phyloP scores from a whole-genome alignment of 1,140 invertebrate species.

The Drosophila azteca region DNA sequence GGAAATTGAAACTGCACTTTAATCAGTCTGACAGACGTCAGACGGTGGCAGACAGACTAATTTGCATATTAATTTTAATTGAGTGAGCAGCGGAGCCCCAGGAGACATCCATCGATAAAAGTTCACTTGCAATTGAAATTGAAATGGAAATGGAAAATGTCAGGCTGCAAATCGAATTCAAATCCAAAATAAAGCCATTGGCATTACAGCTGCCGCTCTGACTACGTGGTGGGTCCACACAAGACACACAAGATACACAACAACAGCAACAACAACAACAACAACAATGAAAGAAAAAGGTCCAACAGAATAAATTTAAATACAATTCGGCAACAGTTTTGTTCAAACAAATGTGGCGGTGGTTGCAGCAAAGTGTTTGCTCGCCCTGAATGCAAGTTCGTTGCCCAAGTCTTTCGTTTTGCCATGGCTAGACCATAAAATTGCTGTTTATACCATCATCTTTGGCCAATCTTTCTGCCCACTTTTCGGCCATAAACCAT shows the following conservation, averaged over 20 bases:
- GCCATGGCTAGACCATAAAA: constrained; percentile 31
- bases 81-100: constrained; percentile 39
- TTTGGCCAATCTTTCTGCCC: constrained; percentile 21
- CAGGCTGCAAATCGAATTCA: constrained; percentile 42
- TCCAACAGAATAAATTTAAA: constrained; percentile 68
- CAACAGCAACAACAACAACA: too few species aligned
- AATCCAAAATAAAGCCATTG: constrained; percentile 70
- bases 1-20: constrained; percentile 33
- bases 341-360: constrained; percentile 26
- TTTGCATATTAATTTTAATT: constrained; percentile 82
- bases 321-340: constrained; percentile 68
- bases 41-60: constrained; percentile 52
- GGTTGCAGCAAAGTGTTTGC: constrained; percentile 7
- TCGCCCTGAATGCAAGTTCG: constrained; percentile 44
- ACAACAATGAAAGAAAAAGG: constrained; percentile 11
- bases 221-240: constrained; percentile 43
- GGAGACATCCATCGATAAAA: constrained; percentile 36
- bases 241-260: neutral
- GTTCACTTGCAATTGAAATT: constrained; percentile 41
- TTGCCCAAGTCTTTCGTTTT: constrained; percentile 67
- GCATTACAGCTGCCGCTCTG: constrained; percentile 28
- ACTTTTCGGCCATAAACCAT: constrained; percentile 27
- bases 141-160: constrained; percentile 45
- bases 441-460: constrained; percentile 29
- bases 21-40: constrained; percentile 69